Evolutionary conservation across 2,113 vertebrate genomes (phyloP).

Genomic region (Conger conger): DNA sequence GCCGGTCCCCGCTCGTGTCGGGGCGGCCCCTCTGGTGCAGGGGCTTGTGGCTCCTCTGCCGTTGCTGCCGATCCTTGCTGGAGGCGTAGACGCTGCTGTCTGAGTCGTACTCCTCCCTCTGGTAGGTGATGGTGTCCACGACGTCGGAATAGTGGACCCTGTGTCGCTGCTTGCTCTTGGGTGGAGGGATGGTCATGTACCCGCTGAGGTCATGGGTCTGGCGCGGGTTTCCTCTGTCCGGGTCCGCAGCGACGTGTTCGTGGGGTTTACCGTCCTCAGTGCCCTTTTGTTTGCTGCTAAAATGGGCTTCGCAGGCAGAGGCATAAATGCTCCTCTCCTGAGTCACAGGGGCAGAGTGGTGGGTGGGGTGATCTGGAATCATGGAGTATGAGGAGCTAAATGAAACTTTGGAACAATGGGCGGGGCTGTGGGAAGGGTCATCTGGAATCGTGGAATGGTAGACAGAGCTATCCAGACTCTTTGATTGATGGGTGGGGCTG

Average conservation of each 20-base stretch:
- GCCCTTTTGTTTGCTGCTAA: neutral
- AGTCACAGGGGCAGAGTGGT: neutral
- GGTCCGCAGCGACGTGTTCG: slow-evolving; percentile 32
- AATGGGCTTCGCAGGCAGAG: slow-evolving; percentile 31
- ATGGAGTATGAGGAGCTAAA: neutral
- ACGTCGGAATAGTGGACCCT: slow-evolving; percentile 60
- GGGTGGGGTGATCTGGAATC: neutral
- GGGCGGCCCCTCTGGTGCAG: slow-evolving; percentile 46
- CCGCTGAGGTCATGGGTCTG: neutral
- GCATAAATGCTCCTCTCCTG: neutral
- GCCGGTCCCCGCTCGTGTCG: slow-evolving; percentile 56
- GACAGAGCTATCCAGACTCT: neutral
- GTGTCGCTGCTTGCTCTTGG: slow-evolving; percentile 51
- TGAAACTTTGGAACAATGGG: neutral
- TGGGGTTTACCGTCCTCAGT: neutral
- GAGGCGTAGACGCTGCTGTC: slow-evolving; percentile 49
- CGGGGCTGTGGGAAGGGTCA: neutral
- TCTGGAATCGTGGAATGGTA: neutral
- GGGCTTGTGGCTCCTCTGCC: slow-evolving; percentile 35
- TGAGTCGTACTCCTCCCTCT: slow-evolving; percentile 44
- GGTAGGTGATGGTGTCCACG: slow-evolving; percentile 54
- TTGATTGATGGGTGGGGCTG: neutral
- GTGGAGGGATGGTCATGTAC: slow-evolving; percentile 18
- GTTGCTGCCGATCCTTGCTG: slow-evolving; percentile 45
- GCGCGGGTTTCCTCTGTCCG: neutral